Evolutionary conservation across 2,888 invertebrate genomes (phyloP), one percentile per base, ranked within the genome.

Genomic region (Leucozona laternaria): DNA sequence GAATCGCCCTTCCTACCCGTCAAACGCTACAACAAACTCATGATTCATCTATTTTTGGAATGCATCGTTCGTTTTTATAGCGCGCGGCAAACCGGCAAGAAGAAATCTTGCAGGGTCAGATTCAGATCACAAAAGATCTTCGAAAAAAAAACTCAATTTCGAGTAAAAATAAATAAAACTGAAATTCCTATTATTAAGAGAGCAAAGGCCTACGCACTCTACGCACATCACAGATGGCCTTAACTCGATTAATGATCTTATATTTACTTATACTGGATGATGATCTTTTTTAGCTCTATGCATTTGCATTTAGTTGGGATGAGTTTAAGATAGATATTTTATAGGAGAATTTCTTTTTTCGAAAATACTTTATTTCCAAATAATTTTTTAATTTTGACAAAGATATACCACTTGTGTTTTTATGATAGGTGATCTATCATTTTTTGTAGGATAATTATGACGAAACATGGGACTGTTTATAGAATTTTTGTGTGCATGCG

Each of bases 61-160:
- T 15, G 48, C 73, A 53, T 72, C 40, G 37, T 20, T 58, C 25
- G 25, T 25, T n/a, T n/a, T 40, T 50, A n/a, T 28, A 17, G 22
- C 43, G 8, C 43, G 8, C 5, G 57, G 17, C 31, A 53, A 28
- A 31, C 31, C 62, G 68, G 57, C 73, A 75, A 75, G 80, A 62
- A 71, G 55, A 64, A 68, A 62, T 48, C 85, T 78, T 20, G 68
- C 81, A 81, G 81, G 85, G 85, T 85, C 68, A 68, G 53, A 68
- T 68, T 68, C 77, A 78, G 62, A 79, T 73, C 34, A 76, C n/a
- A n/a, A n/a, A n/a, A n/a, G 45, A 60, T 77, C 70, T 62, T 15
- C 25, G 43, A 73, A 60, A 43, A 13, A 40, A 68, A 62, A 53
- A 40, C 50, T 40, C 31, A 53, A 53, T 64, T 76, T 34, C 22